These are phyloP conservation scores for Tipula confusa DNA, from an alignment of 2,888 invertebrate genomes.

Conservation along the genomic window DNA sequence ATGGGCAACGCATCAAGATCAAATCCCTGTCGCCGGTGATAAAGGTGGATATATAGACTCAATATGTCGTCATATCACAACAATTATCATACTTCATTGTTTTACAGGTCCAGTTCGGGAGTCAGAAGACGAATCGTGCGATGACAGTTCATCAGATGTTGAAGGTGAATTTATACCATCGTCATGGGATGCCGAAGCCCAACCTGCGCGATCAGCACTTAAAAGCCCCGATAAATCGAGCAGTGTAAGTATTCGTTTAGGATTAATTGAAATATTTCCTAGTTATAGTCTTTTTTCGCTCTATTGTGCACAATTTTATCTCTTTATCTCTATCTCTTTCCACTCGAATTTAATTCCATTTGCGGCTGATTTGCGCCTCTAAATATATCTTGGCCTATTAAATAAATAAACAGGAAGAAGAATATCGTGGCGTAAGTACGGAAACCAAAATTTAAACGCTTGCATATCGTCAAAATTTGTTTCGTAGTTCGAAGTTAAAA, in stretches of 20 bases:
- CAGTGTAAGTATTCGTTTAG: slow-evolving; percentile 36
- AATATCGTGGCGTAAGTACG: slow-evolving; percentile 16
- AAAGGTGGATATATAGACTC: neutral
- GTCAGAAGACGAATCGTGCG: slow-evolving; percentile 39
- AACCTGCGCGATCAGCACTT: slow-evolving; percentile 70
- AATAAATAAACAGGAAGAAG: neutral
- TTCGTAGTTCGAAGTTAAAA: neutral
- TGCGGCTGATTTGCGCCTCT: neutral
- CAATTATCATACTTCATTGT: no score
- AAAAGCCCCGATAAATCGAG: slow-evolving; percentile 52
- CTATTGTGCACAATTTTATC: slow-evolving; percentile 4
- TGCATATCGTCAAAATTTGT: neutral
- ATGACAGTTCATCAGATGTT: slow-evolving; percentile 54
- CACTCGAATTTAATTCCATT: neutral
- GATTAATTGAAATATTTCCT: no score
- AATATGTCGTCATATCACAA: neutral
- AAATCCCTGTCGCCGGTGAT: slow-evolving; percentile 33
- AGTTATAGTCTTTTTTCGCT: neutral
- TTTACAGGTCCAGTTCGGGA: slow-evolving; percentile 37
- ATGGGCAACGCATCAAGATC: slow-evolving; percentile 36
- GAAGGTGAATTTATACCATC: slow-evolving; percentile 74
- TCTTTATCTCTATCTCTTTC: no score
- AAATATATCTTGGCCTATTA: neutral
- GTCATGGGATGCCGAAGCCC: slow-evolving; percentile 74
- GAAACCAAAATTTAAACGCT: neutral